A percentile compares a stretch with the other conserved stretches of the same genome.
phyloP scores from a whole-genome alignment of 1,140 invertebrate species.

The Bombus difficillimus region DNA sequence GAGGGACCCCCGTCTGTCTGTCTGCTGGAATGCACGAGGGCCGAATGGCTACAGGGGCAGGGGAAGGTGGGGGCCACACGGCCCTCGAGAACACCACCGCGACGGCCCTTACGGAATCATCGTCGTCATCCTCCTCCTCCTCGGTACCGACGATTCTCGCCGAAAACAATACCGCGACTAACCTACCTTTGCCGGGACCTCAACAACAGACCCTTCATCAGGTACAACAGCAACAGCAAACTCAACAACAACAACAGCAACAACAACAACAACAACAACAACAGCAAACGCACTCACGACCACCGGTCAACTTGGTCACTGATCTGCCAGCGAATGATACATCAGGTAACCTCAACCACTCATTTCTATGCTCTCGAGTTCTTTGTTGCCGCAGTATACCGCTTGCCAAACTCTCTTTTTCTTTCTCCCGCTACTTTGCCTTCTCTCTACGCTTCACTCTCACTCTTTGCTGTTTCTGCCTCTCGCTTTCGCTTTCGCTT shows the following conservation, averaged over 20 bases:
- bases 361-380: conserved; percentile 36
- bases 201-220: conserved; percentile 63
- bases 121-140: conserved; percentile 62
- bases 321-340: conserved; percentile 60
- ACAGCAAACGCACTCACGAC: conserved; percentile 49
- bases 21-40: conserved; percentile 74
- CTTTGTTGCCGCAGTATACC: conserved; percentile 71
- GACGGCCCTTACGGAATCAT: conserved; percentile 65
- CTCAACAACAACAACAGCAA: conserved; percentile 44
- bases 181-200: conserved; percentile 47
- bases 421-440: conserved; percentile 24
- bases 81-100: conserved; percentile 65
- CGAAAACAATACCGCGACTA: conserved; percentile 52
- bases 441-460: conserved; percentile 11
- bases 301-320: conserved; percentile 51
- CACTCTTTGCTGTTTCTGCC: conserved; percentile 46
- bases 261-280: conserved; percentile 33
- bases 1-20: conserved; percentile 64
- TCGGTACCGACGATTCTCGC: conserved; percentile 57
- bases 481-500: conserved; percentile 42
- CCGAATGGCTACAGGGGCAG: conserved; percentile 75
- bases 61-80: conserved; percentile 63
- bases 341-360: conserved; percentile 65
- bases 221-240: conserved; percentile 40
- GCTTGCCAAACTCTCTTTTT: conserved; percentile 63